Evolutionary conservation across 92 coral and sea anemone species (phyloP), one percentile per base, ranked within the genome.

Genomic region (Phenganax marumi): DNA sequence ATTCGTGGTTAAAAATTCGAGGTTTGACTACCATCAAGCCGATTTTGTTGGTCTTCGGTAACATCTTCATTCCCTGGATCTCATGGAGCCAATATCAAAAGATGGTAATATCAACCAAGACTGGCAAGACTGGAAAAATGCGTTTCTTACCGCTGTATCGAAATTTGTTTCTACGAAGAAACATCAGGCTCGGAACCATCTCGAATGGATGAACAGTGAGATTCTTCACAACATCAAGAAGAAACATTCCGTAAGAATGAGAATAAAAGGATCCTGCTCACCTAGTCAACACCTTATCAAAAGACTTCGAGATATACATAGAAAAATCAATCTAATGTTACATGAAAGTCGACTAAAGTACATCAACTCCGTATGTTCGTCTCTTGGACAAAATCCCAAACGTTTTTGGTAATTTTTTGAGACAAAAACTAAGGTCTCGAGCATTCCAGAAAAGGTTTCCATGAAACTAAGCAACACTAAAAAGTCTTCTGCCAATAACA

Each of bases 81-180:
- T 61, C 22, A 8, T 26, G 17, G 17, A 19, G 7, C 17, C 68
- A 7, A 61, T 61, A 61, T 7, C 68, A 16, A 26, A 61, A 61
- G 68, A 61, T 16, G 68, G 22, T 7, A 26, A 61, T 16, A 76
- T 84, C 8, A 73, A 88, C 82, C 43, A 46, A 60, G 79, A 83
- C 84, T 89, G 87, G 91, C 86, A 63, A 25, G 24, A 19, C 18
- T 81, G 91, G 87, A 89, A 71, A 55, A 87, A 89, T 80, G 55
- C 83, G 24, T 86, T 89, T 58, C 85, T 90, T 3, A 84, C 81
- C 18, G 93, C 89, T 16, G 90, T 87, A n/a, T 52, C 86, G 19
- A 86, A 83, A 25, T 48, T 86, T 74, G 79, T 83, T 57, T 89
- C 92, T 70, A 39, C 24, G 43, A 87, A 87, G 66, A 81, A 22